These are phyloP conservation scores for Podarcis raffonei DNA, from an alignment of 2,113 vertebrate genomes.

Conservation along the genomic window DNA sequence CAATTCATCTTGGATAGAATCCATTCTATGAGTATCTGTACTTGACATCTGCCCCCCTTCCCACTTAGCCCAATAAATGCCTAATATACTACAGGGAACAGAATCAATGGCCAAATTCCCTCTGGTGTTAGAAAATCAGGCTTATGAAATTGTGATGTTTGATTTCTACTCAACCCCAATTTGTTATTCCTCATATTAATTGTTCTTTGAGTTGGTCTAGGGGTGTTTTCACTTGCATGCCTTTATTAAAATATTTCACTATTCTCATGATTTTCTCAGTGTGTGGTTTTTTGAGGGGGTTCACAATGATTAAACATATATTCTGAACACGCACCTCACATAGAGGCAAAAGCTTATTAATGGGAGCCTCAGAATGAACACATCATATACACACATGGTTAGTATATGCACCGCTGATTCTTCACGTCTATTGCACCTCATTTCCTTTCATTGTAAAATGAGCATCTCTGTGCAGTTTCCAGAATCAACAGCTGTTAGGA, in stretches of 20 bases:
- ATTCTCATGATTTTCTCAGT: constrained; percentile 32
- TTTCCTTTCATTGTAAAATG: constrained; percentile 58
- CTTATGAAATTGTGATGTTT: background rate
- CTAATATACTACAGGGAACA: background rate
- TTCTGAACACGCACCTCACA: constrained; percentile 33
- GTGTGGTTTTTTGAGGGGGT: constrained; percentile 38
- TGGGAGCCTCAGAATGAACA: constrained; percentile 46
- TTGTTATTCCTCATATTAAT: constrained; percentile 35
- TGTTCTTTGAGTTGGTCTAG: constrained; percentile 40
- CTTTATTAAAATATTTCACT: constrained; percentile 48
- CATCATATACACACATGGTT: constrained; percentile 32
- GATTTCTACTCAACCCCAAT: constrained; percentile 6
- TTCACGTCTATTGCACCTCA: constrained; percentile 44
- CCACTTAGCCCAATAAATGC: background rate
- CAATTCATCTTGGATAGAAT: background rate
- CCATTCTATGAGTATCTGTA: background rate
- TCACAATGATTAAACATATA: constrained; percentile 43
- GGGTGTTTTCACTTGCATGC: constrained; percentile 44
- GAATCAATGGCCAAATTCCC: constrained; percentile 1
- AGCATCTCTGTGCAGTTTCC: constrained; percentile 54
- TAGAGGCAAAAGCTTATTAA: constrained; percentile 43
- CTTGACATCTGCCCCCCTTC: background rate
- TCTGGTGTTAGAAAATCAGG: constrained; percentile 11
- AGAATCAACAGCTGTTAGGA: constrained; percentile 48
- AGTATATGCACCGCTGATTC: constrained; percentile 43